A percentile compares a stretch with the other conserved stretches of the same genome.
Conservation (phyloP, 2,797 vertebrate genomes). For the Rhyacichthys aspro region DNA sequence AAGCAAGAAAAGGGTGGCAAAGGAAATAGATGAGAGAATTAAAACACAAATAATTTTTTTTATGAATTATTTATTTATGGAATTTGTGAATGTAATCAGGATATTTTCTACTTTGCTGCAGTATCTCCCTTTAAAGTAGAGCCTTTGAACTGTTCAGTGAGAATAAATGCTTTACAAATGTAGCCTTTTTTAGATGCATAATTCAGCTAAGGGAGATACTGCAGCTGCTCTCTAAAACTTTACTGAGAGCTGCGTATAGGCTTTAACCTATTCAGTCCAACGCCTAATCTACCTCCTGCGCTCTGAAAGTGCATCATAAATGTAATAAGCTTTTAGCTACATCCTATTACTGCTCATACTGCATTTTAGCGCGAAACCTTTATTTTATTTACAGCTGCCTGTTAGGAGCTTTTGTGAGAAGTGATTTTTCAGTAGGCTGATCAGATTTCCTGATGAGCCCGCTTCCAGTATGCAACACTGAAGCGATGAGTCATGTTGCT, state of each 20-base stretch:
- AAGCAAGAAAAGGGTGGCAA: neutral
- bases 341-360: conserved; percentile 25
- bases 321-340: conserved; percentile 25
- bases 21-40: neutral
- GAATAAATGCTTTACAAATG: conserved; percentile 6
- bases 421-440: conserved; percentile 6
- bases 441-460: conserved; percentile 47
- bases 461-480: conserved; percentile 40
- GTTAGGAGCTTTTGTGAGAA: conserved; percentile 21
- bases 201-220: conserved; percentile 50
- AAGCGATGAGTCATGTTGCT: conserved; percentile 55
- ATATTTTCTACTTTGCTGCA: conserved; percentile 37
- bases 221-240: conserved; percentile 47
- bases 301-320: conserved; percentile 26
- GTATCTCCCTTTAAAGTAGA: conserved; percentile 41
- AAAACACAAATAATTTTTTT: conserved; percentile 1
- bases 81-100: conserved; percentile 14
- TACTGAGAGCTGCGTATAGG: conserved; percentile 19
- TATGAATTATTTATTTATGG: neutral
- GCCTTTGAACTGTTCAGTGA: conserved; percentile 7
- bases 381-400: conserved; percentile 29
- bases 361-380: conserved; percentile 22
- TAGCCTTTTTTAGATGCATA: neutral
- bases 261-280: conserved; percentile 64
- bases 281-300: conserved; percentile 12